Evolutionary conservation across 2,888 invertebrate genomes (phyloP), one percentile per base, ranked within the genome.

Genomic region (Empis stercorea): DNA sequence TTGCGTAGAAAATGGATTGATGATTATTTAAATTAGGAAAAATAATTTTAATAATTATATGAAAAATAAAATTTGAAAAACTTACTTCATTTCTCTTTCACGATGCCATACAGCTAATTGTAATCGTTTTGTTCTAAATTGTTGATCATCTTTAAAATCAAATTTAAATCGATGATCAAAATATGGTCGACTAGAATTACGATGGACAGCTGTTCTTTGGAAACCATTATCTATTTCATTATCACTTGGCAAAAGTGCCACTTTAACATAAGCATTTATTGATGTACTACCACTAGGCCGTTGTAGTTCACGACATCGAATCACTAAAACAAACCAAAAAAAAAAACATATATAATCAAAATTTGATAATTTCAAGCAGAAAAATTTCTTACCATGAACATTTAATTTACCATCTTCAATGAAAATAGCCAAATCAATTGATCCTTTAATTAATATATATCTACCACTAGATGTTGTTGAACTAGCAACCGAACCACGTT

Each of bases 31-130:
- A n/a, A n/a, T n/a, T n/a, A n/a, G n/a, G n/a, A n/a, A n/a, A n/a
- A n/a, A n/a, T n/a, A n/a, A 20, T 20, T 20, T 20, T 20, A 20
- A 20, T 27, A 27, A 27, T 27, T 34, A 34, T 7, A 34, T 34
- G 7, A 34, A 13, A 34, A 34, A n/a, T 5, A 32, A 32, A 32
- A 13, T n/a, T 13, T n/a, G 3, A 2, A 13, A 46, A 66, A 68
- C 73, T 76, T 73, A 89, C 89, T 86, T 82, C 65, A 81, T 79
- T 56, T 79, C 80, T 56, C 86, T 79, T 69, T 88, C 86, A 55
- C 89, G 73, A 65, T 88, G 88, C 89, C 89, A 89, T 41, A 87
- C 87, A 40, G 88, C 87, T 56, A 89, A 74, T 57, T 85, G 79
- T 40, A 87, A 73, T 10, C 34, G 30, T 58, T 79, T 78, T 43